These are phyloP conservation scores for Heliocidaris erythrogramma DNA, from an alignment of 35 echinoderm and acorn worm genomes.

Conservation along the genomic window DNA sequence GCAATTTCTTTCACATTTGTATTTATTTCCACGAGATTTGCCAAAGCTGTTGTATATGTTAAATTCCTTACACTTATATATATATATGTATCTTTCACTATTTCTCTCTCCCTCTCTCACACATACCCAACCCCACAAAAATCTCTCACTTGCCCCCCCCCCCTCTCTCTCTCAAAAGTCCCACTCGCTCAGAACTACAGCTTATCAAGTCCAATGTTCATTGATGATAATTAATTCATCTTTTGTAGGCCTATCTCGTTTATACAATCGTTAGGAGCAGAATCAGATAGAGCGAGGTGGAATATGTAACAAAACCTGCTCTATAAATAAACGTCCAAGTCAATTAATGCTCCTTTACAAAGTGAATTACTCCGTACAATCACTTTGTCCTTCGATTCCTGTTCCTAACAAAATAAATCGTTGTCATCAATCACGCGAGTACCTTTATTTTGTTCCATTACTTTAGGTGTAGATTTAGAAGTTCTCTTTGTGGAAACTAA, in stretches of 20 bases:
- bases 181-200: not conserved
- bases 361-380: not conserved
- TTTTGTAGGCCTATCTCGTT: not conserved
- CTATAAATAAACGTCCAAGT: not conserved
- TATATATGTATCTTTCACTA: not conserved
- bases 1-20: too few relatives aligned
- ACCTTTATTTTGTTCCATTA: not conserved
- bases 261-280: not conserved
- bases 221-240: not conserved
- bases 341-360: not conserved
- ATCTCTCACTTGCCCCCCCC: not conserved
- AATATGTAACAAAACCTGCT: not conserved
- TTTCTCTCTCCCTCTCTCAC: not conserved
- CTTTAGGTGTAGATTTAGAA: constrained; percentile 59
- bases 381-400: not conserved
- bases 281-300: not conserved
- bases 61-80: too few relatives aligned
- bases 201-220: not conserved
- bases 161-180: not conserved
- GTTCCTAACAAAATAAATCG: not conserved
- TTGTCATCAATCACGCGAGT: not conserved
- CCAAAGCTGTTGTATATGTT: too few relatives aligned
- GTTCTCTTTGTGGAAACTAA: constrained; percentile 98
- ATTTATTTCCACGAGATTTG: too few relatives aligned
- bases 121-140: not conserved